Evolutionary conservation across 2,797 vertebrate genomes (phyloP), one percentile per base, ranked within the genome.

Genomic region (Amphiprion clarkii): DNA sequence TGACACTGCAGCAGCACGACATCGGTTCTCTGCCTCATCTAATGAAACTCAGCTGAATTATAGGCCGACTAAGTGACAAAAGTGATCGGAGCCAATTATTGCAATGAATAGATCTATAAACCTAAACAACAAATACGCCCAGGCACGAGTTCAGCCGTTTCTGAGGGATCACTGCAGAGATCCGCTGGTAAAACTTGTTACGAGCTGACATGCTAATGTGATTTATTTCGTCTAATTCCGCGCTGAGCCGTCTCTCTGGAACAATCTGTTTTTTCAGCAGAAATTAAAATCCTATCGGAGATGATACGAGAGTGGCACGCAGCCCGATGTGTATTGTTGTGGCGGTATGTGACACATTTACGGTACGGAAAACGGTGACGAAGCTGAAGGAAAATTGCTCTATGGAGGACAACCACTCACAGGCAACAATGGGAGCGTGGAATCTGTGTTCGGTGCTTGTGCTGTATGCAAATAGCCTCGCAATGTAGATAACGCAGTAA

Each of bases 191-290:
- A 75, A 78, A 56, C 33, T 25, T 19, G 44, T 10, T 64, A 72
- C 2, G 54, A 78, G 54, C 71, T 19, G 23, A 64, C 58, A 25
- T 33, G 29, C 56, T 31, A 53, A 49, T 49, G 9, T 40, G 70
- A 79, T 46, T 76, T 74, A 67, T 70, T 77, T 73, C 40, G 14
- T 64, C 23, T 76, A 31, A 56, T 60, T 85, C 57, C 40, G n/a
- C 9, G 17, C 80, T 58, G 67, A 81, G 58, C 23, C 13, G 25
- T 82, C 61, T 51, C 75, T 52, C 27, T 46, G 40, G 49, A 74
- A 80, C 69, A 31, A 56, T 76, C 27, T 68, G 19, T 75, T 58
- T 42, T 39, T 60, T 25, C 63, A 16, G 49, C 56, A 83, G 55
- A 78, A 55, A 27, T 55, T 1, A 67, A 74, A 82, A 76, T 61